Base-by-base conservation (phyloP, 2,888 invertebrate species). In the Rhagonycha lutea region DNA sequence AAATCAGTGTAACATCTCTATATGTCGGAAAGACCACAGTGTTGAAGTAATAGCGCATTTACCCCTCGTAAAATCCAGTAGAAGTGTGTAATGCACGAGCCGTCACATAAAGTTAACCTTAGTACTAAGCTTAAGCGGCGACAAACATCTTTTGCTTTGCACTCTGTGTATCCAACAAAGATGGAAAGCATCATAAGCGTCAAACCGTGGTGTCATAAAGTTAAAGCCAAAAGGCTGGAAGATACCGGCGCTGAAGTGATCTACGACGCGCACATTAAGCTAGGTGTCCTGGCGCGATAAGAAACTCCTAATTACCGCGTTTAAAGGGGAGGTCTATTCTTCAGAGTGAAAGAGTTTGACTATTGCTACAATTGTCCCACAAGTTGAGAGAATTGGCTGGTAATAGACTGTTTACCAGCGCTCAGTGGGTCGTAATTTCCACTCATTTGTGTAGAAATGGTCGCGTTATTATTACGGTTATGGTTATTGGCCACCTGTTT, bases 401-500 rank as follows among this genome's bases (percentile, higher is more conserved):
- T 87, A 87, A 87, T 87, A 84, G 87, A 87, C 86, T 88, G 87
- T 88, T 88, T 87, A 88, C 87, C 86, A 87, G 86, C 86, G 86
- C 86, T 84, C 86, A 84, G 86, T 85, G 86, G 87, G 84, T 87
- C 87, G 87, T 88, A 88, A 88, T 88, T 88, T 88, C 87, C 84
- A 88, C 87, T 88, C 88, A 88, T 88, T 88, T 88, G 87, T 88
- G 88, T 88, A 87, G 88, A 86, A 88, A 88, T 86, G 87, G 87
- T 87, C 86, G 87, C 86, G 87, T 87, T 88, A 88, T 88, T 87
- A 88, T 88, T 88, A 88, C 87, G 87, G 87, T 88, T 88, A 88
- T 88, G 88, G 88, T 88, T 88, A 88, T 88, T 88, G 88, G 87
- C 88, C 88, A 88, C 88, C 88, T 88, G 88, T 88, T 88, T 87